Evolutionary conservation across 2,797 vertebrate species (phyloP), one percentile per base, ranked within the genome.

Genomic region (Pteropus rufus): DNA sequence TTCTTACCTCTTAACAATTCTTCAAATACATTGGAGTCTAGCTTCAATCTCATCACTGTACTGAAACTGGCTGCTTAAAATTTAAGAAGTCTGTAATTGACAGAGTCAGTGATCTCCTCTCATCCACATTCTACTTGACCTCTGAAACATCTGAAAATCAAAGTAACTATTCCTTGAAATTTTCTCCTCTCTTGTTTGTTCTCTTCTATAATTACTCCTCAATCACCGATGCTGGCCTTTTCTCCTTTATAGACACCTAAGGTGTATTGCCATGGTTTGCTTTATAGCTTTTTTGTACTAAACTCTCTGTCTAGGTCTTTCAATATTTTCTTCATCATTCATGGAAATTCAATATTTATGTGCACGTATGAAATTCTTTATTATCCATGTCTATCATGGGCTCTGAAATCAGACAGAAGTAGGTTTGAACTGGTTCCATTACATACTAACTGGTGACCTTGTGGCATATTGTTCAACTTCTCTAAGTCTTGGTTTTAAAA

Each of bases 41-140:
- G 52, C 14, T 89, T 93, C 31, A 65, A 5, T 56, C n/a, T 92
- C 24, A 87, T 64, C 39, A 72, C 36, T 64, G n/a, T 84, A 80
- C 21, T 92, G 54, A 94, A 87, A 87, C 18, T 67, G 31, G 16
- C 49, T 87, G 29, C 75, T 92, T 89, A 75, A 84, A 87, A 90
- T 44, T 92, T 62, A 88, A 83, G 41, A 77, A 70, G 90, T 65
- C 39, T 65, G 44, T 86, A 96, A 64, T 18, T 36, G 84, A 87
- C 24, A 82, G 34, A 89, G 24, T 77, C 72, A 93, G 41, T 69
- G 41, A 16, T 89, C 31, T 95, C 24, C 95, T 82, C 79, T 94
- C 49, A 94, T 87, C 39, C 60, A 92, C 36, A 86, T 91, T 89
- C 89, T 69, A 85, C 76, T 89, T 94, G 80, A 93, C 46, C 52